Percentiles rank a stretch among this genome's conserved stretches.
phyloP scores from a whole-genome alignment of 92 coral and sea anemone species.

The Diadumene lineata region DNA sequence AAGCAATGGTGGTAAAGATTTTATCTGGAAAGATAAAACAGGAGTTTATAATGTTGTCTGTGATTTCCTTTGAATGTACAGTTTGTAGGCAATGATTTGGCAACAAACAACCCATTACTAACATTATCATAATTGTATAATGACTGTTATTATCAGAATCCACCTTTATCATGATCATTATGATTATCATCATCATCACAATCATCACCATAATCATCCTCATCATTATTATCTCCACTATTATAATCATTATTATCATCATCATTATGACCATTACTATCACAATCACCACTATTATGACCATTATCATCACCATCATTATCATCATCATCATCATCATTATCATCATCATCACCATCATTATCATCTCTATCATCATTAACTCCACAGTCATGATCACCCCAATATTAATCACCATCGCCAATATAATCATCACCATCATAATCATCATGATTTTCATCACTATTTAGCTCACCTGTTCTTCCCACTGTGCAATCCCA shows the following conservation, averaged over 20 bases:
- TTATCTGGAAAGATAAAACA: slow-evolving; percentile 73
- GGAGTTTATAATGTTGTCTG: too few species aligned
- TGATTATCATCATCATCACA: not conserved
- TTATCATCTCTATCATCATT: not conserved
- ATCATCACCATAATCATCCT: not conserved
- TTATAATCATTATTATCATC: not conserved
- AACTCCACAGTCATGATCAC: not conserved
- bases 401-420: not conserved
- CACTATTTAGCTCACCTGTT: slow-evolving; percentile 52
- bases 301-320: not conserved
- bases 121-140: too few species aligned
- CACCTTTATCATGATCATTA: not conserved
- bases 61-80: too few species aligned
- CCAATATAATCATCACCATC: not conserved
- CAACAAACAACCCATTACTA: too few species aligned
- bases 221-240: not conserved
- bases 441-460: not conserved
- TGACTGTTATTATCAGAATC: too few species aligned
- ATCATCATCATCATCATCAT: not conserved
- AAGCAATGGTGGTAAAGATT: slow-evolving; percentile 60
- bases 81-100: too few species aligned
- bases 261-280: too few species aligned
- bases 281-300: not conserved
- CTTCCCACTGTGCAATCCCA: slow-evolving; percentile 75
- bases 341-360: not conserved